These are phyloP conservation scores for Daubentonia madagascariensis DNA, from an alignment of 2,113 vertebrate genomes.

Conservation along the genomic window DNA sequence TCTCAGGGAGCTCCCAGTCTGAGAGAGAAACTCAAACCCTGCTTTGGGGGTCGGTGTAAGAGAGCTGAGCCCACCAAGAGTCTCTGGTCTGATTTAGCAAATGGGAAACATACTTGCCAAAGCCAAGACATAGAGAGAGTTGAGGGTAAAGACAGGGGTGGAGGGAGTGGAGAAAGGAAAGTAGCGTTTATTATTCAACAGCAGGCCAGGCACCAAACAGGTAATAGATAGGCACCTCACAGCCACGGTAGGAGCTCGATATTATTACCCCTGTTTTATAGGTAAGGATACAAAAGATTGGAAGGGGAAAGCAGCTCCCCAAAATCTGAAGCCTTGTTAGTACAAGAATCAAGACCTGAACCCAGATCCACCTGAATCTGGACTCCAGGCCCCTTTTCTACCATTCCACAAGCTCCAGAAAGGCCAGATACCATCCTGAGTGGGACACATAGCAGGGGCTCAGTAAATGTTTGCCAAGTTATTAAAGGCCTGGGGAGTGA, in stretches of 20 bases:
- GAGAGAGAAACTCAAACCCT: background rate
- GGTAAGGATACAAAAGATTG: background rate
- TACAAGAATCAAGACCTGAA: background rate
- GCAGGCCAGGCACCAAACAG: background rate
- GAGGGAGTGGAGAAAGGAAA: background rate
- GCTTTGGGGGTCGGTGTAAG: background rate
- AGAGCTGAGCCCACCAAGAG: background rate
- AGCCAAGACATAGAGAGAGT: background rate
- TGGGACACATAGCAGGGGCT: background rate
- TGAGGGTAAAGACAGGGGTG: background rate
- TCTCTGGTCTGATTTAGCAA: background rate
- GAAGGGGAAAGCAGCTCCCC: background rate
- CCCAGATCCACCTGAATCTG: background rate
- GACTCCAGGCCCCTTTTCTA: background rate
- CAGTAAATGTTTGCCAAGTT: background rate
- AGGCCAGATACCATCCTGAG: background rate
- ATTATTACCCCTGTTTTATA: background rate
- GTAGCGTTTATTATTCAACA: too few species aligned
- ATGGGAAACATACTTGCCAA: background rate
- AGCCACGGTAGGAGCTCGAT: accelerated
- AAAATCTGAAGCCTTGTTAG: background rate
- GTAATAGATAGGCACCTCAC: background rate
- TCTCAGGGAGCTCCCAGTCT: background rate
- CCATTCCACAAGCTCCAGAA: background rate
- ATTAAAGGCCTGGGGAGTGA: background rate